Conservation (phyloP, 2,888 invertebrate species). For the Leptarthrus brevirostris region DNA sequence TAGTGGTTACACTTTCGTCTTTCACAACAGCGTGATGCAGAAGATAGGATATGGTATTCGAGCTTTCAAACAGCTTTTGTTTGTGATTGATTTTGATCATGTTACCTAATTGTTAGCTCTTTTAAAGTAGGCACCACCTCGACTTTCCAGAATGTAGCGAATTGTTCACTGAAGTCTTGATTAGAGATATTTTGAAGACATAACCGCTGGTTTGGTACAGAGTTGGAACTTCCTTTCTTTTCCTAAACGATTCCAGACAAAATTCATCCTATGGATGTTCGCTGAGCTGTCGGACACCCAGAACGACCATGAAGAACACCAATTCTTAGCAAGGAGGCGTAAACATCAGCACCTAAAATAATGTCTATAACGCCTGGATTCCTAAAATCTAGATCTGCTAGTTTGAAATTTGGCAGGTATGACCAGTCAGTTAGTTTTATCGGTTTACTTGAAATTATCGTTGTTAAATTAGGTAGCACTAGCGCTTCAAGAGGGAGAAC, state of each 20-base stretch:
- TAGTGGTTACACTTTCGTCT: no score
- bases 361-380: no score
- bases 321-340: background rate
- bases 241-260: background rate
- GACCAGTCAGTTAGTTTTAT: background rate
- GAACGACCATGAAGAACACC: background rate
- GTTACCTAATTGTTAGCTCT: background rate
- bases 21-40: no score
- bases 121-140: background rate
- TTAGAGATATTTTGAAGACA: background rate
- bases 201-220: background rate
- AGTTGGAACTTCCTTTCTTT: background rate
- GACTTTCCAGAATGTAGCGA: background rate
- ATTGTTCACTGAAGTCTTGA: no score
- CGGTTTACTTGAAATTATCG: background rate
- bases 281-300: background rate
- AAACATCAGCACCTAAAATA: constrained; percentile 1
- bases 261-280: background rate
- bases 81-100: no score
- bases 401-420: no score
- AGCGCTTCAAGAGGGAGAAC: background rate
- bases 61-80: no score
- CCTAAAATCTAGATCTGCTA: no score
- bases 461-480: background rate
- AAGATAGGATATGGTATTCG: no score